Conservation (phyloP, 1,140 invertebrate genomes). For the Heliothis subflexa region DNA sequence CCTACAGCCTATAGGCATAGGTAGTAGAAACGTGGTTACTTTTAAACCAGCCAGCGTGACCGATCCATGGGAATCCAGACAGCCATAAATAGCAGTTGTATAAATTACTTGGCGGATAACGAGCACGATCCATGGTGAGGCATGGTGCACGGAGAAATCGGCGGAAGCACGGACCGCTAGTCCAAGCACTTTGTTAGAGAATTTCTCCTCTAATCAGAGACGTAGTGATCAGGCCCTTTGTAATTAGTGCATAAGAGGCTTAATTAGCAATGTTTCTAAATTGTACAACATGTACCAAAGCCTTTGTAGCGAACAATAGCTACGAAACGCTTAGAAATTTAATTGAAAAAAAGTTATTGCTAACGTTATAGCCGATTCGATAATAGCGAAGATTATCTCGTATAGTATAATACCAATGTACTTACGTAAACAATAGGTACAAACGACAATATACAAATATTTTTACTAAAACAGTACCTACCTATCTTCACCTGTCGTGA, state of each 20-base stretch:
- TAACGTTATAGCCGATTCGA: no score
- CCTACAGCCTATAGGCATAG: slow-evolving; percentile 10
- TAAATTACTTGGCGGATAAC: slow-evolving; percentile 46
- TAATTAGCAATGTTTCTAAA: not conserved
- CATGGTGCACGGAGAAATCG: slow-evolving; percentile 51
- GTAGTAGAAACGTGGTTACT: slow-evolving; percentile 2
- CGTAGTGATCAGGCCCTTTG: slow-evolving; percentile 1
- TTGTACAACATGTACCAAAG: not conserved
- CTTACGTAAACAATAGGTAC: no score
- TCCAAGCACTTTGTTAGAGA: slow-evolving; percentile 15
- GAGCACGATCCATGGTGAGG: slow-evolving; percentile 27
- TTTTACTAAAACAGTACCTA: not conserved
- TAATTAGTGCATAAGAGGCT: slow-evolving; percentile 28
- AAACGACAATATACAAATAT: not conserved
- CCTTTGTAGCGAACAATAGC: no score
- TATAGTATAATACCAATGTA: no score
- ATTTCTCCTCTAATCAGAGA: slow-evolving; percentile 40
- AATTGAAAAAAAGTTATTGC: no score
- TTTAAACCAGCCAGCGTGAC: slow-evolving; percentile 24
- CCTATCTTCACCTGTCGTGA: not conserved
- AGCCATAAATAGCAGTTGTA: slow-evolving; percentile 42
- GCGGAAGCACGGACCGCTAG: slow-evolving; percentile 51
- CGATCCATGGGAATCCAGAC: slow-evolving; percentile 44
- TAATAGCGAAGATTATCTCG: no score
- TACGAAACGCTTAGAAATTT: no score